These are phyloP conservation scores for Heliconius erato DNA, from an alignment of 2,888 invertebrate species.

Conservation along the genomic window DNA sequence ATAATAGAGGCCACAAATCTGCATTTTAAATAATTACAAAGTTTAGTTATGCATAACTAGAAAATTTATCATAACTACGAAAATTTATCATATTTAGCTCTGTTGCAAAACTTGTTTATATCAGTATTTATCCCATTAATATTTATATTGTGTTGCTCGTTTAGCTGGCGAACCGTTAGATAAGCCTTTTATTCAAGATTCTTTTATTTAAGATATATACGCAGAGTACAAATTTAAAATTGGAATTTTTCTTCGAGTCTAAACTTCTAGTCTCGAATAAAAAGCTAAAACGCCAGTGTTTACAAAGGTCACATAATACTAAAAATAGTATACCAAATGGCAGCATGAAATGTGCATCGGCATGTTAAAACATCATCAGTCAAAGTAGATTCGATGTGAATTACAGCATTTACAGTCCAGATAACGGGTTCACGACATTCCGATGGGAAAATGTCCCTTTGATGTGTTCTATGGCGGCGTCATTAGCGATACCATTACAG, in stretches of 20 bases:
- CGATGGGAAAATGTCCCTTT: conserved; percentile 50
- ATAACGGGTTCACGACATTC: conserved; percentile 46
- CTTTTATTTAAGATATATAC: no score
- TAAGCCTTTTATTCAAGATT: neutral
- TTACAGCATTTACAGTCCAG: conserved; percentile 37
- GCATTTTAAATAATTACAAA: conserved; percentile 25
- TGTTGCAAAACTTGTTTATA: neutral
- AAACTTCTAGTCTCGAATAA: neutral
- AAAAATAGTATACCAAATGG: neutral
- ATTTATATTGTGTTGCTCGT: conserved; percentile 3
- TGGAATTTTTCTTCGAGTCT: no score
- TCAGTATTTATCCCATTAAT: neutral
- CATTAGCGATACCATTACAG: conserved; percentile 44
- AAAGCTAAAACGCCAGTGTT: neutral
- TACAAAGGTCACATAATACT: neutral
- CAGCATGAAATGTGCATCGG: neutral
- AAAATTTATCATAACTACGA: no score
- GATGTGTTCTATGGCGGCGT: conserved; percentile 42
- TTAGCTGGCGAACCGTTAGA: neutral
- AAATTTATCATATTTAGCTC: conserved; percentile 19
- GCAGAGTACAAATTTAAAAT: no score
- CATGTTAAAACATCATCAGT: conserved; percentile 39
- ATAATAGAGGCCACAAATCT: conserved; percentile 8
- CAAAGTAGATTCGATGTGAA: conserved; percentile 36
- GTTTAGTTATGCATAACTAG: conserved; percentile 11